Base-by-base conservation (phyloP, 2,113 vertebrate genomes). In the Centropus unirufus region DNA sequence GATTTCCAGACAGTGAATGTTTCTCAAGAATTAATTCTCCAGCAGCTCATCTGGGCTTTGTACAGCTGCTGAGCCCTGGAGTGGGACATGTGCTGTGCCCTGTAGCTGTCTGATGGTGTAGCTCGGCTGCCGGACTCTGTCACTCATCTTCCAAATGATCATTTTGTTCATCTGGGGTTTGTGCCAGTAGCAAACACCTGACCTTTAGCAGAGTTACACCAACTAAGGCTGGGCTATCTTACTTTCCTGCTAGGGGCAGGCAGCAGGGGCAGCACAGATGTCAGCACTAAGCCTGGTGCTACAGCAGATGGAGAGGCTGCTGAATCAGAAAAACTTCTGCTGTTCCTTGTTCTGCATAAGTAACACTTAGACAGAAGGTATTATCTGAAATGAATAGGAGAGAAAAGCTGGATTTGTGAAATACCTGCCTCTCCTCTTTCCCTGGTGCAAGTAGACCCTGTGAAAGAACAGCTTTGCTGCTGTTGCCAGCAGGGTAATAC, bases 61-160 rank as follows among this genome's bases (percentile, higher is more conserved):
- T 23, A 11, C 22, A 34, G 30, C 12, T 0, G 0, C 29, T 6
- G 14, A 59, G 36, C 68, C 62, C 23, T 2, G 5, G 32, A n/a
- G 55, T 18, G 52, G 68, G 32, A 39, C n/a, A 9, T 2, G 6
- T 0, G 1, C 52, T 51, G 59, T 22, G 34, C 36, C 47, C 88
- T 6, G 1, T 24, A 46, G 81, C 55, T 34, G 15, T 0, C 40
- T 42, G 0, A 36, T 15, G n/a, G 44, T 40, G 17, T 24, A 24
- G 20, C 78, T 77, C 1, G 0, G 49, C 70, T 84, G 40, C 47
- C 22, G n/a, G 62, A 23, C 77, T 70, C 52, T 77, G 49, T 8
- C 39, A 9, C 19, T 54, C 3, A 0, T 22, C 42, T 83, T 73
- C 49, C 22, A 17, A 59, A n/a, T 46, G 29, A 30, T 20, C 24